Evolutionary conservation across 92 coral and sea anemone species (phyloP).

Genomic region (Epizoanthus ramosus): DNA sequence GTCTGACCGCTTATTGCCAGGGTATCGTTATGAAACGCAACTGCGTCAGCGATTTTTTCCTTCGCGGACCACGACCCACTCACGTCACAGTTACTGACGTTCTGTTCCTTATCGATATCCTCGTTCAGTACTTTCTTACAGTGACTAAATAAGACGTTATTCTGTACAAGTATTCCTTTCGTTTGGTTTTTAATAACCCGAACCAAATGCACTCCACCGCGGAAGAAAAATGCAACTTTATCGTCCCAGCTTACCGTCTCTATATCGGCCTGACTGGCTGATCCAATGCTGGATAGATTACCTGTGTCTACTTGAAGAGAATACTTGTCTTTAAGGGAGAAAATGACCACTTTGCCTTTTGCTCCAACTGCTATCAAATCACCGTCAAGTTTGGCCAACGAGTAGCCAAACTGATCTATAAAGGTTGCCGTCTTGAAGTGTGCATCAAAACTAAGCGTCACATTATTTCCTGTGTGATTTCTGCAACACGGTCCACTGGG

Average conservation of each 20-base stretch:
- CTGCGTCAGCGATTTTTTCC: conserved; percentile 24
- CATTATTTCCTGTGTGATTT: conserved; percentile 28
- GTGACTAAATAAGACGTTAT: not conserved
- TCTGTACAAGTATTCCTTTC: not conserved
- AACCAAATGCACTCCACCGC: conserved; percentile 17
- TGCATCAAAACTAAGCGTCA: conserved; percentile 51
- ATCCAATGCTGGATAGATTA: not conserved
- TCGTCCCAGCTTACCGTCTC: conserved; percentile 14
- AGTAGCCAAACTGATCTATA: conserved; percentile 64
- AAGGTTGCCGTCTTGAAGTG: conserved; percentile 78
- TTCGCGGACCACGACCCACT: conserved; percentile 26
- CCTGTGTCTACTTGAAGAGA: not conserved
- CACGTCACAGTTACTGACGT: conserved; percentile 1
- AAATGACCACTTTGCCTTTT: conserved; percentile 55
- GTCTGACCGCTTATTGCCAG: conserved; percentile 23
- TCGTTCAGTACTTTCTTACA: not conserved
- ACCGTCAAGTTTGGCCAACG: conserved; percentile 58
- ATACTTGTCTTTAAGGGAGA: conserved; percentile 43
- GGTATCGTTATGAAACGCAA: conserved; percentile 19
- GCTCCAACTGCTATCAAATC: conserved; percentile 62
- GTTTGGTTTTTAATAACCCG: not conserved
- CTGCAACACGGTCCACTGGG: conserved; percentile 73
- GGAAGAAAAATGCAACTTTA: conserved; percentile 20
- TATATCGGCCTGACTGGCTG: not conserved
- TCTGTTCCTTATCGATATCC: not conserved